Evolutionary conservation across 2,113 vertebrate genomes (phyloP).

Genomic region (Colistium nudipinnis): DNA sequence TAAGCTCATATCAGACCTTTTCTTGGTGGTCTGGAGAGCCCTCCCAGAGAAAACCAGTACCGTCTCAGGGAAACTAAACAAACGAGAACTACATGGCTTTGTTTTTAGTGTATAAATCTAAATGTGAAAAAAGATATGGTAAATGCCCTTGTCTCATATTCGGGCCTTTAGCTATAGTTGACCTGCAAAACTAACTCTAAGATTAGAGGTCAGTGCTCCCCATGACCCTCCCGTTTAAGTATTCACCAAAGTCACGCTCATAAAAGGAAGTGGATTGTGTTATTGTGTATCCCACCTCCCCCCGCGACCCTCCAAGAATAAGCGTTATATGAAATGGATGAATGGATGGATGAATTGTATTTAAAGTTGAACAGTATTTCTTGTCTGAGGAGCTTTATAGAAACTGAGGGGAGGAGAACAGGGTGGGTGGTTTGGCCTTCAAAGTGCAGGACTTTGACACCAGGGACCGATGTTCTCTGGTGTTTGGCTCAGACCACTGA

Average conservation of each 20-base stretch:
- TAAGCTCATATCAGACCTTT: constrained; percentile 25
- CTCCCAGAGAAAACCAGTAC: constrained; percentile 8
- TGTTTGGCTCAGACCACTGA: background rate
- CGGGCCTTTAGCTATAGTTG: too few relatives aligned
- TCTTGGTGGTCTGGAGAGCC: constrained; percentile 45
- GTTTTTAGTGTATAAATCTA: too few relatives aligned
- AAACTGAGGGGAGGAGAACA: background rate
- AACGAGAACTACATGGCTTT: too few relatives aligned
- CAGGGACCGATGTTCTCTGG: background rate
- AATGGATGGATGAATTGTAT: too few relatives aligned
- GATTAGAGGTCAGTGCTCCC: background rate
- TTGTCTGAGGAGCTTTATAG: background rate
- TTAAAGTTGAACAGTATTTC: too few relatives aligned
- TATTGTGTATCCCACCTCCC: too few relatives aligned
- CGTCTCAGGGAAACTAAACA: constrained; percentile 16
- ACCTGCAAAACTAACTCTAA: background rate
- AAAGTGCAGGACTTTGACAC: background rate
- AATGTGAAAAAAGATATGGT: background rate
- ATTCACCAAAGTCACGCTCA: too few relatives aligned
- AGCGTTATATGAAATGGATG: too few relatives aligned
- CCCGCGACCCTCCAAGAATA: too few relatives aligned
- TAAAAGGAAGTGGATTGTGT: too few relatives aligned
- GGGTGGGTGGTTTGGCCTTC: background rate
- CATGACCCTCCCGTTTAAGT: too few relatives aligned
- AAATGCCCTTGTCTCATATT: too few relatives aligned